Base-by-base conservation (phyloP, 2,797 vertebrate genomes). In the Danio albolineatus region DNA sequence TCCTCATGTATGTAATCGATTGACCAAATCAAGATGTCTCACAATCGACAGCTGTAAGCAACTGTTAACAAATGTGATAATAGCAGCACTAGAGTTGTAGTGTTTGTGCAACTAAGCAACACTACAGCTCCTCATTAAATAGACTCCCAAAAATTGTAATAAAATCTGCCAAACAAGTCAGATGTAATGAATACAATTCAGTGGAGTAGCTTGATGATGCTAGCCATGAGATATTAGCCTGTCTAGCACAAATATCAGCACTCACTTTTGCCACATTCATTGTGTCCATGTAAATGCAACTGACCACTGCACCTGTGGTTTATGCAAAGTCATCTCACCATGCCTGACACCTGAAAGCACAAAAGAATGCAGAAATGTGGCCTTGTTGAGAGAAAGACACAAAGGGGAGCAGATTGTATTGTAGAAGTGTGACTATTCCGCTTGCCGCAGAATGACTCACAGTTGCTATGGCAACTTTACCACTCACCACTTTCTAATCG, bases 371-470 rank as follows among this genome's bases (percentile, higher is more conserved):
- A 60, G n/a, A 56, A 65, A 79, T 49, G 76, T 74, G 69, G 62
- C 46, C 12, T 8, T 73, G 83, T 79, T 69, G 59, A 57, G 59
- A 73, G 66, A 56, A 83, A 74, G 76, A 83, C 62, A 72, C 62
- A 36, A 82, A 85, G 60, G 83, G 87, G 81, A 79, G 79, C 88
- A 39, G 43, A 89, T 88, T 86, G 84, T 89, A 89, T 86, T 89
- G 87, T 86, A 86, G 16, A 88, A 91, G 87, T 92, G 88, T 93
- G 92, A 93, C 92, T 92, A 91, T 92, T 93, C 87, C 85, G 86
- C 93, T 91, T 94, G 92, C 92, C 90, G 93, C 89, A 93, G 91
- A 90, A 94, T 94, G 94, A 94, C 92, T 95, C 93, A 94, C 89
- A 86, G 93, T 94, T 94, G 88, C 93, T 75, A 93, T 91, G 88